Conservation (phyloP, 2,797 vertebrate genomes). For the Enteromius unitaeniatus region DNA sequence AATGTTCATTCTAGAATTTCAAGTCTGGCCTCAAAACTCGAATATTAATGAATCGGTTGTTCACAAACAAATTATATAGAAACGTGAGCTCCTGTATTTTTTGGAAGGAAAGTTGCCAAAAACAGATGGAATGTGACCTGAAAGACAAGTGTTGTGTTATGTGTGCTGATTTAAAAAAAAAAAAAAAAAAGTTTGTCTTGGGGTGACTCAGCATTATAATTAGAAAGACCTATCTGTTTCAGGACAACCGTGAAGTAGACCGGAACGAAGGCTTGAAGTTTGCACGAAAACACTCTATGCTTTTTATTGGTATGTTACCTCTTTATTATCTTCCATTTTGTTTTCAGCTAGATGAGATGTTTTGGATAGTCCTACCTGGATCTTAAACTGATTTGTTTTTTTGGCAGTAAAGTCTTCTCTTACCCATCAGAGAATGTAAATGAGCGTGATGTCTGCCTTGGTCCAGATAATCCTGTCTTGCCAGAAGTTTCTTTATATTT, state of each 20-base stretch:
- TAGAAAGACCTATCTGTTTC: slow-evolving; percentile 60
- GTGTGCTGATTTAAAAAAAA: too few species aligned
- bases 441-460: slow-evolving; percentile 7
- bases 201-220: background rate
- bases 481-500: slow-evolving; percentile 29
- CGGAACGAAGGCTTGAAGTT: slow-evolving; percentile 97
- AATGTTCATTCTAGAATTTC: background rate
- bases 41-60: background rate
- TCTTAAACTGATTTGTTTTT: background rate
- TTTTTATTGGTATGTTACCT: slow-evolving; percentile 89
- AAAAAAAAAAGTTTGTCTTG: background rate
- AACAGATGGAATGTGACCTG: background rate
- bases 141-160: background rate
- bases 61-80: background rate
- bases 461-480: slow-evolving; percentile 4
- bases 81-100: background rate
- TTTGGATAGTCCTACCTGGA: background rate
- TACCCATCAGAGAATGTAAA: slow-evolving; percentile 5
- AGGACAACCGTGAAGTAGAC: slow-evolving; percentile 96
- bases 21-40: background rate
- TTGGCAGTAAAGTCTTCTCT: background rate
- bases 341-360: background rate
- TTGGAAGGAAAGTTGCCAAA: background rate
- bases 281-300: slow-evolving; percentile 97
- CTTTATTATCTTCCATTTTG: background rate